These are phyloP conservation scores for Oncopeltus fasciatus DNA, from an alignment of 1,140 invertebrate genomes.

Conservation along the genomic window DNA sequence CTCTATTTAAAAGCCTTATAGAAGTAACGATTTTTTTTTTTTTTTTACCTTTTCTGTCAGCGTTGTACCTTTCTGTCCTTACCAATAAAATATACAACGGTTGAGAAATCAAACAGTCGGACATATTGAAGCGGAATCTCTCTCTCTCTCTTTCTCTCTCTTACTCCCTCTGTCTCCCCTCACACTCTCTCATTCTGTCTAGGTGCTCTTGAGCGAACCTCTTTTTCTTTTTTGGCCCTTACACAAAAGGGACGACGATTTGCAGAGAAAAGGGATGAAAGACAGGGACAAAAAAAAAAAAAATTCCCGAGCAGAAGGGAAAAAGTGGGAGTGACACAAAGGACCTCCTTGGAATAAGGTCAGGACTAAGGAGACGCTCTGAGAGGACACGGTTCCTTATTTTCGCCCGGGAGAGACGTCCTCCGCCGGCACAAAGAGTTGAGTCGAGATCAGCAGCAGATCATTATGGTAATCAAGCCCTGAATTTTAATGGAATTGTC, in stretches of 20 bases:
- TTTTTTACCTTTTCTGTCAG: too few relatives aligned
- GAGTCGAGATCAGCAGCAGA: neutral
- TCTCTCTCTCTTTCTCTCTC: too few relatives aligned
- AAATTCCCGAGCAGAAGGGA: neutral
- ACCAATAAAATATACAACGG: neutral
- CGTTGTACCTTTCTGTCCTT: too few relatives aligned
- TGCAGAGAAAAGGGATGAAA: neutral
- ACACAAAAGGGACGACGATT: too few relatives aligned
- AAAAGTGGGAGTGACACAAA: neutral
- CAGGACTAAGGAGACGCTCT: neutral
- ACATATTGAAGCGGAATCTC: too few relatives aligned
- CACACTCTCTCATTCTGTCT: too few relatives aligned
- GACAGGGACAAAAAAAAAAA: neutral
- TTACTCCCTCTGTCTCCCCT: too few relatives aligned
- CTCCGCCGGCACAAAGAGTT: neutral
- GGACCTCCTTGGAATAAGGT: neutral
- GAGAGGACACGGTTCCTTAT: neutral
- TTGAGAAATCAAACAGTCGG: neutral
- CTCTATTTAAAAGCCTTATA: too few relatives aligned
- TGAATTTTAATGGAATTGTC: conserved; percentile 8
- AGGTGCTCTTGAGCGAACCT: neutral
- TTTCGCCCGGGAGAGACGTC: neutral
- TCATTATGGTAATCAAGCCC: conserved; percentile 3
- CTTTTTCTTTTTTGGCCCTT: too few relatives aligned
- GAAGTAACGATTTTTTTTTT: too few relatives aligned